Conservation (phyloP, 2,888 invertebrate species). For the Drosophila vallismaia region DNA sequence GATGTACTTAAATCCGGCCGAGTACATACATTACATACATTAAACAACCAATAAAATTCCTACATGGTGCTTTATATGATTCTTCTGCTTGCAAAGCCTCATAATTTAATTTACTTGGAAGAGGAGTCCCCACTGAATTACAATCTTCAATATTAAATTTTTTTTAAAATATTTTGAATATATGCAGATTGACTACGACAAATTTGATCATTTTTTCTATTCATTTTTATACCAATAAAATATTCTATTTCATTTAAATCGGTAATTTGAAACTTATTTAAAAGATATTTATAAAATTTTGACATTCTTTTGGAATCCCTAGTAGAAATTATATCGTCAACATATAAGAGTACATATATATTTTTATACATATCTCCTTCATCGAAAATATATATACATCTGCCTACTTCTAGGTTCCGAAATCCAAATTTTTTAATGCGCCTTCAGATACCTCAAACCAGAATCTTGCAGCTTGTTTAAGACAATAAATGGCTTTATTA, state of each 20-base stretch:
- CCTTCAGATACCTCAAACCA: constrained; percentile 4
- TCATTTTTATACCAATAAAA: too few species aligned
- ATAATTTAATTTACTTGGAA: constrained; percentile 28
- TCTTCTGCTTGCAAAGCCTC: constrained; percentile 28
- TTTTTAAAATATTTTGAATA: constrained; percentile 15
- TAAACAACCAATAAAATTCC: too few species aligned
- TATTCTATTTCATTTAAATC: neutral
- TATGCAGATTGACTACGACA: constrained; percentile 26
- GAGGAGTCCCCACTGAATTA: constrained; percentile 25
- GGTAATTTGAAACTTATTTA: neutral
- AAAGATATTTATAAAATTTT: constrained; percentile 1
- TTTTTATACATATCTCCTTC: constrained; percentile 2
- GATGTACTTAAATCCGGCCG: too few species aligned
- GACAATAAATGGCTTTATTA: neutral
- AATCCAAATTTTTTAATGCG: neutral
- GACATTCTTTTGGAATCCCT: constrained; percentile 7
- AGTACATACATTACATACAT: too few species aligned
- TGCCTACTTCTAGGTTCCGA: too few species aligned
- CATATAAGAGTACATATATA: constrained; percentile 4
- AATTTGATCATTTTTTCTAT: constrained; percentile 3
- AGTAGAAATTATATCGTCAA: constrained; percentile 14
- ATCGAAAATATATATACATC: constrained; percentile 10
- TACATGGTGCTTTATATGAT: too few species aligned
- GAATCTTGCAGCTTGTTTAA: constrained; percentile 27
- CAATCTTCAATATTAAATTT: constrained; percentile 25